Percentiles rank a stretch among this genome's conserved stretches.
These are phyloP conservation scores for Orius laevigatus DNA, from an alignment of 1,140 invertebrate genomes.

Conservation along the genomic window DNA sequence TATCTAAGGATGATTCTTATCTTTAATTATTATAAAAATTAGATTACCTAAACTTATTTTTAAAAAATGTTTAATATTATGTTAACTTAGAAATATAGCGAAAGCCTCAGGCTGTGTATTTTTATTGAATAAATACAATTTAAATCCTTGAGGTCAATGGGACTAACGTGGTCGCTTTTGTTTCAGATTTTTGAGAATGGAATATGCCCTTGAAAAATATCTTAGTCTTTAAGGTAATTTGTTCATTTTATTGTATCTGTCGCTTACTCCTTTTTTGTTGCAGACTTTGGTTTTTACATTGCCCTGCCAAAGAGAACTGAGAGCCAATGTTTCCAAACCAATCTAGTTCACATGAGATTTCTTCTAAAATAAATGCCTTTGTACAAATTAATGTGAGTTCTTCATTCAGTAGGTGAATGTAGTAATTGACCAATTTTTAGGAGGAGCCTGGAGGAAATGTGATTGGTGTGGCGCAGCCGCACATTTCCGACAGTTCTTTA, in stretches of 20 bases:
- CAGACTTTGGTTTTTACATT: constrained; percentile 40
- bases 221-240: constrained; percentile 16
- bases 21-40: neutral
- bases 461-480: constrained; percentile 30
- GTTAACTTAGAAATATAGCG: too few species aligned
- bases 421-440: constrained; percentile 22
- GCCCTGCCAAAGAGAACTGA: constrained; percentile 43
- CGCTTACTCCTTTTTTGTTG: constrained; percentile 14
- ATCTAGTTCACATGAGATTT: constrained; percentile 44
- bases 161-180: too few species aligned
- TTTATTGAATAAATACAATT: too few species aligned
- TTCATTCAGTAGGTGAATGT: neutral
- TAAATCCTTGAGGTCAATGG: too few species aligned
- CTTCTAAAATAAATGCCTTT: constrained; percentile 41
- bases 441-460: constrained; percentile 36
- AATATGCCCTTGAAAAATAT: constrained; percentile 13
- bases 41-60: neutral
- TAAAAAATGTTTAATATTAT: neutral
- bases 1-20: too few species aligned
- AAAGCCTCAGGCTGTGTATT: too few species aligned
- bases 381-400: constrained; percentile 36
- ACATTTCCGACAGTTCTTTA: constrained; percentile 21
- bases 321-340: constrained; percentile 41
- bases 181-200: constrained; percentile 12
- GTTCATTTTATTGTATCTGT: neutral